Conservation (phyloP, 2,888 invertebrate genomes). For the Acrobasis suavella region DNA sequence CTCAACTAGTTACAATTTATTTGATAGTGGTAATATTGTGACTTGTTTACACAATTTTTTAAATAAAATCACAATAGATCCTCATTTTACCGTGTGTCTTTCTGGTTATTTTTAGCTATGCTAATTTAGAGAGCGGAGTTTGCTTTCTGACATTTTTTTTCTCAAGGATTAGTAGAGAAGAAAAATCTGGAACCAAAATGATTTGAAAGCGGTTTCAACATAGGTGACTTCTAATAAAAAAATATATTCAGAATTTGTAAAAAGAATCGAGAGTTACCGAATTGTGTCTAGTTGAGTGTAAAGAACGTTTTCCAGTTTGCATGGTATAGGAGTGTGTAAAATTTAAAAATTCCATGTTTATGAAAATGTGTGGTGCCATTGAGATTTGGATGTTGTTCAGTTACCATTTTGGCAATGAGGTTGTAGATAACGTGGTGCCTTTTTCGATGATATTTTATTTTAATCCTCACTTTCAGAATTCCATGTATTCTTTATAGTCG, state of each 20-base stretch:
- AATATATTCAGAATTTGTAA: no score
- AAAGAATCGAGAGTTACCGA: background rate
- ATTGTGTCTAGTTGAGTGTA: background rate
- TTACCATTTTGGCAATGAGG: constrained; percentile 50
- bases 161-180: no score
- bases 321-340: constrained; percentile 49
- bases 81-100: no score
- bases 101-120: no score
- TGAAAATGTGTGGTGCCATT: constrained; percentile 53
- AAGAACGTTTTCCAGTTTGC: constrained; percentile 33
- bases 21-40: background rate
- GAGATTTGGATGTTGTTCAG: constrained; percentile 41
- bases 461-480: constrained; percentile 33
- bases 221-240: no score
- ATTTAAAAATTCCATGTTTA: constrained; percentile 30
- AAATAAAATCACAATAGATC: no score
- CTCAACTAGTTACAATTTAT: background rate
- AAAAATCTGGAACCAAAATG: no score
- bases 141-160: no score
- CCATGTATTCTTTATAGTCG: constrained; percentile 32
- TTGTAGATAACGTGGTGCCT: constrained; percentile 50
- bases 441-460: constrained; percentile 44
- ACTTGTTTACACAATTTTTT: no score
- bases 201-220: no score
- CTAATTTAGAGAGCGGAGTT: no score